A percentile compares a stretch with the other conserved stretches of the same genome.
Conservation (phyloP, 2,113 vertebrate genomes). For the Galbula dea region DNA sequence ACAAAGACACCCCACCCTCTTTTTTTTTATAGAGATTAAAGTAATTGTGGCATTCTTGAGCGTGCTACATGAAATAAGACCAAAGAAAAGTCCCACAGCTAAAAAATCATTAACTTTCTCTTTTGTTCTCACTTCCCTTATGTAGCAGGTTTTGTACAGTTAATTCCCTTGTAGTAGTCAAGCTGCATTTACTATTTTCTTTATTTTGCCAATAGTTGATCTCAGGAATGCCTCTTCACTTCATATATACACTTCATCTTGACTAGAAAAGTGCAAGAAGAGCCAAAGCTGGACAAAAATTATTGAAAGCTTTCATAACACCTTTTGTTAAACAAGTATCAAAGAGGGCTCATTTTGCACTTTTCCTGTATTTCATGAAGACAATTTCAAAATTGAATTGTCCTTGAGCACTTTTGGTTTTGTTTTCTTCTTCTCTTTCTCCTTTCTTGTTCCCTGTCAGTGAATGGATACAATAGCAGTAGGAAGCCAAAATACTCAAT, state of each 20-base stretch:
- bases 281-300: neutral
- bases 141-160: neutral
- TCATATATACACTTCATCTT: neutral
- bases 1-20: neutral
- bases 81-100: neutral
- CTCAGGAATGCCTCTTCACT: neutral
- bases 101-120: neutral
- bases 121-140: neutral
- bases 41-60: neutral
- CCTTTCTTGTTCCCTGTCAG: neutral
- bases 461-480: neutral
- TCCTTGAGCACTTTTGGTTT: conserved; percentile 10
- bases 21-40: neutral
- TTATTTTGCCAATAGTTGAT: neutral
- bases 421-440: neutral
- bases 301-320: neutral
- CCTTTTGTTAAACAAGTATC: neutral
- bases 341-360: neutral
- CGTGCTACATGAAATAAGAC: neutral
- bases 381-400: neutral
- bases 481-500: neutral
- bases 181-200: neutral
- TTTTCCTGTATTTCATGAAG: neutral
- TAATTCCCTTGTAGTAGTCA: neutral
- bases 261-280: neutral